Conservation (phyloP, 1,140 invertebrate species). For the Solenopsis fugax region DNA sequence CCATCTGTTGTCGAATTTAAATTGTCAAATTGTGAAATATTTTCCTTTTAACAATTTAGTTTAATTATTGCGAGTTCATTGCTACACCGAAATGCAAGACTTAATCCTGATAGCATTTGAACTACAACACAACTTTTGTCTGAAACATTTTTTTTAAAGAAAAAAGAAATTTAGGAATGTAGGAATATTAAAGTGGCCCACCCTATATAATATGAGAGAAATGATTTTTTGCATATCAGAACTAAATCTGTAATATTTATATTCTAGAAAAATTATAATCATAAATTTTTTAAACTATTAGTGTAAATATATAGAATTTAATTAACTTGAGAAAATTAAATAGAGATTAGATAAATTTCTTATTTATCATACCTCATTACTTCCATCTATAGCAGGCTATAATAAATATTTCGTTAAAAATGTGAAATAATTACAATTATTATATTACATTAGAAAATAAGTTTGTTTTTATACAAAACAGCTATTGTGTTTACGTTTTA, state of each 20-base stretch:
- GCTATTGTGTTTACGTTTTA: background rate
- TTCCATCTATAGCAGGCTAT: conserved; percentile 80
- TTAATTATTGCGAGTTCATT: too few species aligned
- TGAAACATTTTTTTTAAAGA: too few species aligned
- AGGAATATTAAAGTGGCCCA: too few species aligned
- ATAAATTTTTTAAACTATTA: background rate
- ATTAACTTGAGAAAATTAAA: conserved; percentile 1
- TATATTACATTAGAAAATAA: conserved; percentile 5
- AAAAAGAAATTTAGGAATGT: too few species aligned
- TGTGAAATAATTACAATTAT: conserved; percentile 21
- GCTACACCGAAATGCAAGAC: too few species aligned
- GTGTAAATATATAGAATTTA: background rate
- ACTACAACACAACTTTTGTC: too few species aligned
- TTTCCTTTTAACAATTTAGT: too few species aligned
- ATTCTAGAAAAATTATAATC: background rate
- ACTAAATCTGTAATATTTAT: background rate
- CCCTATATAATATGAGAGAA: background rate
- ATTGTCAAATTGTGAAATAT: too few species aligned
- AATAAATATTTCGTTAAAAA: conserved; percentile 60
- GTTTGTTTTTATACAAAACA: background rate
- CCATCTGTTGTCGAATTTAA: too few species aligned
- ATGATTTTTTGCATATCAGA: background rate
- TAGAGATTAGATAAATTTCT: background rate
- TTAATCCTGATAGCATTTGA: too few species aligned
- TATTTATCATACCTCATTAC: conserved; percentile 79